A percentile compares a stretch with the other conserved stretches of the same genome.
Conservation (phyloP, 2,113 vertebrate genomes). For the Anhinga anhinga region DNA sequence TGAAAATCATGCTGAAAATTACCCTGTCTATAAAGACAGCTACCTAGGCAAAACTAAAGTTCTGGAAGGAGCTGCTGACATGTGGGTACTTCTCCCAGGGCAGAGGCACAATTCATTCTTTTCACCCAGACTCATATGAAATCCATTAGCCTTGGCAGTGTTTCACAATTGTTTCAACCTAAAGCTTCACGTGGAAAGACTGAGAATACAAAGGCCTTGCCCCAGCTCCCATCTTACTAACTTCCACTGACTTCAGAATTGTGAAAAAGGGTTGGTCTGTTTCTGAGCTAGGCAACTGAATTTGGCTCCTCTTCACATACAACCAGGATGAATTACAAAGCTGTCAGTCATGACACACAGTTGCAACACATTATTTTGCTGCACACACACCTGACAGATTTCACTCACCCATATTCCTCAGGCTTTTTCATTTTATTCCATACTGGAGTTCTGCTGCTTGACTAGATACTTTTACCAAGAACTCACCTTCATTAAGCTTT, state of each 20-base stretch:
- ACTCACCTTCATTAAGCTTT: not conserved
- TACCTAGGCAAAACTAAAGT: not conserved
- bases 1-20: not conserved
- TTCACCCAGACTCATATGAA: not conserved
- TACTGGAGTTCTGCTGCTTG: not conserved
- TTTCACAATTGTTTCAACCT: not conserved
- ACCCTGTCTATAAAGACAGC: not conserved
- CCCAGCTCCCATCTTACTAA: not conserved
- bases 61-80: not conserved
- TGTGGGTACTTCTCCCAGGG: not conserved
- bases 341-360: not conserved
- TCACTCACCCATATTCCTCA: not conserved
- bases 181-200: not conserved
- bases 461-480: not conserved
- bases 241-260: not conserved
- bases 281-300: not conserved
- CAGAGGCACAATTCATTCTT: not conserved
- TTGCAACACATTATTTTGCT: not conserved
- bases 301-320: not conserved
- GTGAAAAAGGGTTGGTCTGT: not conserved
- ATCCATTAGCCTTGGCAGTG: not conserved
- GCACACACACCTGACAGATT: not conserved
- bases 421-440: not conserved
- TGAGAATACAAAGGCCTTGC: not conserved
- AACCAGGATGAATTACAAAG: not conserved